Evolutionary conservation across 2,113 vertebrate species (phyloP).

Genomic region (Poecile atricapillus): DNA sequence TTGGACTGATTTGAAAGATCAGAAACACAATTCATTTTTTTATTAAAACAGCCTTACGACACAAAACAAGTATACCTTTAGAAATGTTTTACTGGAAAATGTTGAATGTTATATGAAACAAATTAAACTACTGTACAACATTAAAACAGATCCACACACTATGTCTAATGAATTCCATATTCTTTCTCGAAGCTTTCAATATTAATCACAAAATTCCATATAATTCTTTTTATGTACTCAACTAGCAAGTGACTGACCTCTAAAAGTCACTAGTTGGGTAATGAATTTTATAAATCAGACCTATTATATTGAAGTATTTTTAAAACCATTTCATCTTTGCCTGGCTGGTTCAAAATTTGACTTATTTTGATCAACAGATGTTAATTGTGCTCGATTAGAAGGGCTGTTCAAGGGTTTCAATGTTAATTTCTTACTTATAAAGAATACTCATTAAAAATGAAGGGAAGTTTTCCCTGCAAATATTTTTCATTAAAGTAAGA

Average conservation of each 20-base stretch:
- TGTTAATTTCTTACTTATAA: not conserved
- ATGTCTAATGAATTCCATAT: constrained; percentile 62
- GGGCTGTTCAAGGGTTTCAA: not conserved
- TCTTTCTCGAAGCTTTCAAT: constrained; percentile 53
- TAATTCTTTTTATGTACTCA: constrained; percentile 70
- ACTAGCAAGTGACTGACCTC: constrained; percentile 65
- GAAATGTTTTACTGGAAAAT: constrained; percentile 50
- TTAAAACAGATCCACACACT: constrained; percentile 43
- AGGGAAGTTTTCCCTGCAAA: not conserved
- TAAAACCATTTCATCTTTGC: constrained; percentile 52
- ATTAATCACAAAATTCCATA: constrained; percentile 66
- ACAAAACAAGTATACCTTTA: constrained; percentile 47
- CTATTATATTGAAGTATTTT: constrained; percentile 62
- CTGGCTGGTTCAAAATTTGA: not conserved
- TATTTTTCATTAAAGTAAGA: not conserved
- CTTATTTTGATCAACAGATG: constrained; percentile 53
- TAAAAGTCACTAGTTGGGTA: constrained; percentile 62
- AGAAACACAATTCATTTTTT: constrained; percentile 36
- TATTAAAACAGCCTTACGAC: constrained; percentile 37
- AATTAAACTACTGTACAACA: constrained; percentile 62
- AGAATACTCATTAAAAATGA: not conserved
- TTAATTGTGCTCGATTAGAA: not conserved
- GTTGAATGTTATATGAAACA: constrained; percentile 34
- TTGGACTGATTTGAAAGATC: constrained; percentile 16
- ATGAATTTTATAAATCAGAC: constrained; percentile 70